A percentile compares a stretch with the other conserved stretches of the same genome.
These are phyloP conservation scores for Xanthorhoe spadicearia DNA, from an alignment of 2,888 invertebrate genomes.

Conservation along the genomic window DNA sequence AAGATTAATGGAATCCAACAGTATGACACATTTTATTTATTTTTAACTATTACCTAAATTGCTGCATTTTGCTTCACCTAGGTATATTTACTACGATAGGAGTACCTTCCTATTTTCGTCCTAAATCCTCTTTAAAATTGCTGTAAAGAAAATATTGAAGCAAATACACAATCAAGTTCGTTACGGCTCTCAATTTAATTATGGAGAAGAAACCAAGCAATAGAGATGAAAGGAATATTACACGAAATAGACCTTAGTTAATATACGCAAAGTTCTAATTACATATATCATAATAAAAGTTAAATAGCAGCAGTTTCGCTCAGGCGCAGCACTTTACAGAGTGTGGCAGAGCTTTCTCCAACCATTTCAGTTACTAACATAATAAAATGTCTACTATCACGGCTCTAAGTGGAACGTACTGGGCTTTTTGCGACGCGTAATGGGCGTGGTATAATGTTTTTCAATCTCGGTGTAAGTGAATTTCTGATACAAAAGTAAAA, in stretches of 20 bases:
- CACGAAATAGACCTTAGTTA: neutral
- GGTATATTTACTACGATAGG: too few species aligned
- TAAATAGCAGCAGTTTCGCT: constrained; percentile 23
- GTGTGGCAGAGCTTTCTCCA: constrained; percentile 25
- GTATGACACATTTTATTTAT: too few species aligned
- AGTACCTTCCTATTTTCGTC: too few species aligned
- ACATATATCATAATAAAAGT: constrained; percentile 20
- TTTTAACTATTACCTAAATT: too few species aligned
- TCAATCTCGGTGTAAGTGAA: constrained; percentile 25
- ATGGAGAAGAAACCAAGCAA: neutral
- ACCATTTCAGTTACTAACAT: constrained; percentile 30
- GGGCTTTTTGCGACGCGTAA: constrained; percentile 30
- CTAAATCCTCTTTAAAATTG: too few species aligned
- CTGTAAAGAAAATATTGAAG: too few species aligned
- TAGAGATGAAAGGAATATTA: neutral
- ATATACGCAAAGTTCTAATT: constrained; percentile 5
- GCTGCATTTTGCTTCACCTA: too few species aligned
- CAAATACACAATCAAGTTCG: too few species aligned
- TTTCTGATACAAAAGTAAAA: constrained; percentile 19
- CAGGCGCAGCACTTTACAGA: constrained; percentile 25
- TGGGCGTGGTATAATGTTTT: constrained; percentile 29
- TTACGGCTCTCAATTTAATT: too few species aligned
- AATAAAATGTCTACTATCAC: constrained; percentile 34
- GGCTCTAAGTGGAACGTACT: constrained; percentile 28
- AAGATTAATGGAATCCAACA: too few species aligned